Conservation (phyloP, 2,797 vertebrate species). For the Staurois parvus region DNA sequence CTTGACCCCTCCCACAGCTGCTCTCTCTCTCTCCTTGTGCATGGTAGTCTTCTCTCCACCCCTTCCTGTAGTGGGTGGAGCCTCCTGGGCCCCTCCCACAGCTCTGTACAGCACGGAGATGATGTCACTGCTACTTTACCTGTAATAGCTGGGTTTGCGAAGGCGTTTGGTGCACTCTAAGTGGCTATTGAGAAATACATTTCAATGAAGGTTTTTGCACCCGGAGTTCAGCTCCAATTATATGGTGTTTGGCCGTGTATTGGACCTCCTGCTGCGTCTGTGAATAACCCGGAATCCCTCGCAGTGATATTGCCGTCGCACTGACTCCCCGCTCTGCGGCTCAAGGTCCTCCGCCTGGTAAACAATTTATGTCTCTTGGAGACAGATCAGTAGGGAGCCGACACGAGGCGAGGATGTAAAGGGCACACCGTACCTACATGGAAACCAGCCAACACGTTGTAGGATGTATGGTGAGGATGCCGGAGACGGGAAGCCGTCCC, state of each 20-base stretch:
- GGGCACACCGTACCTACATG: constrained; percentile 5
- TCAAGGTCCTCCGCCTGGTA: constrained; percentile 21
- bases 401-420: background rate
- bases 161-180: too few species aligned
- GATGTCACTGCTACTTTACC: too few species aligned
- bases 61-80: too few species aligned
- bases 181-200: too few species aligned
- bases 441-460: background rate
- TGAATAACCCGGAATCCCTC: background rate
- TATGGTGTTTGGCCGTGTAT: background rate
- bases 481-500: background rate
- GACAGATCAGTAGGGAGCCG: constrained; percentile 28
- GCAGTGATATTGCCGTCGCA: background rate
- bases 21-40: too few species aligned
- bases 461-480: background rate
- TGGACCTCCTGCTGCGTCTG: background rate
- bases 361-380: background rate
- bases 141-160: too few species aligned
- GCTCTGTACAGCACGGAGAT: too few species aligned
- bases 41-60: too few species aligned
- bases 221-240: too few species aligned
- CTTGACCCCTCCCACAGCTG: too few species aligned
- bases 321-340: background rate
- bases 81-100: too few species aligned
- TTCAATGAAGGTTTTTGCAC: too few species aligned